phyloP scores from a whole-genome alignment of 2,797 vertebrate genomes.

The Octomys mimax region DNA sequence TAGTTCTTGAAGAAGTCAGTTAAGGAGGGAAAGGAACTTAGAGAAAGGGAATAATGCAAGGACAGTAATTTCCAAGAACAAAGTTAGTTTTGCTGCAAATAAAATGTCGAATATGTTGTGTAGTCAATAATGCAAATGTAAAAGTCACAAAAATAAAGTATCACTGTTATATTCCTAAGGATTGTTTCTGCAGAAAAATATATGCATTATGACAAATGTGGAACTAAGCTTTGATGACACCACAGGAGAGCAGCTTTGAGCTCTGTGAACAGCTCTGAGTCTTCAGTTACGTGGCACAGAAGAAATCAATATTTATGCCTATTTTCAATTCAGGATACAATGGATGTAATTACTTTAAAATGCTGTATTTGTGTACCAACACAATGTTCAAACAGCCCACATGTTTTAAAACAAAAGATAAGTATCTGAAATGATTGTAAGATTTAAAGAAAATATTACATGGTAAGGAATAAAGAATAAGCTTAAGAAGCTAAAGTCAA shows the following conservation, averaged over 20 bases:
- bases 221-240: slow-evolving; percentile 62
- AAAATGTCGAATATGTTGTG: slow-evolving; percentile 21
- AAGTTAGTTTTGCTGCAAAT: neutral
- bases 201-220: neutral
- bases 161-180: slow-evolving; percentile 11
- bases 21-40: neutral
- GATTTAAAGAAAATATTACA: slow-evolving; percentile 62
- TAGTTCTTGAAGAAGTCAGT: neutral
- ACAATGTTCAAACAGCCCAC: slow-evolving; percentile 66
- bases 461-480: neutral
- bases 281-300: slow-evolving; percentile 49
- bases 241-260: neutral
- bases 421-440: slow-evolving; percentile 71
- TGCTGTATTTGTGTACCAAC: slow-evolving; percentile 58
- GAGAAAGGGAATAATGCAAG: neutral
- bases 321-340: slow-evolving; percentile 60
- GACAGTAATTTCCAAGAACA: slow-evolving; percentile 25
- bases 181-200: neutral
- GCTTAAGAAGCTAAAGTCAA: neutral
- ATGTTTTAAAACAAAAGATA: slow-evolving; percentile 67
- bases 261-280: neutral
- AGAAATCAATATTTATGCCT: slow-evolving; percentile 71
- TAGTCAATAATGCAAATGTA: slow-evolving; percentile 18
- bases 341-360: slow-evolving; percentile 74
- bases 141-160: slow-evolving; percentile 63